Evolutionary conservation across 1,140 invertebrate genomes (phyloP).

Genomic region (Drosophila arawakana): DNA sequence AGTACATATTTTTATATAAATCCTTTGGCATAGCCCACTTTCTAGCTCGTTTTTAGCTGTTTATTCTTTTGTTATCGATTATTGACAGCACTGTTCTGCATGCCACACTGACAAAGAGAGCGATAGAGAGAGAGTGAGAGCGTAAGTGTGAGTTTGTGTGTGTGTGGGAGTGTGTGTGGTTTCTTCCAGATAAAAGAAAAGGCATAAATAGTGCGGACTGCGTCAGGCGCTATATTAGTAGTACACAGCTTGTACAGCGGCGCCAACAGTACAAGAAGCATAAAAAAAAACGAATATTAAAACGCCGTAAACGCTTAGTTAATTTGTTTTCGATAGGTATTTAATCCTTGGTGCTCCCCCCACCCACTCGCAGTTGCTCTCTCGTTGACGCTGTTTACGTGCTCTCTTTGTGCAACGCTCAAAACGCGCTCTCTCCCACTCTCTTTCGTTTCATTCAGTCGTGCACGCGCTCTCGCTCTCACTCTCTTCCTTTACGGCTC

Average conservation of each 20-base stretch:
- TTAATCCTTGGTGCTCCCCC: conserved; percentile 30
- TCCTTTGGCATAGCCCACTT: too few relatives aligned
- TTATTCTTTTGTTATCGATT: too few relatives aligned
- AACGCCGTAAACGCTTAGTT: not conserved
- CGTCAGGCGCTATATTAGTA: conserved; percentile 54
- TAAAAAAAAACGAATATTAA: too few relatives aligned
- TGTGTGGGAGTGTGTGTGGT: conserved; percentile 9
- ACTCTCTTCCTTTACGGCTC: not conserved
- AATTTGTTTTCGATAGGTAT: not conserved
- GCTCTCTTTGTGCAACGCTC: not conserved
- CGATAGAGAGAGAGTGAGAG: not conserved
- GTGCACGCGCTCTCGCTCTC: conserved; percentile 19
- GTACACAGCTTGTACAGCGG: conserved; percentile 44
- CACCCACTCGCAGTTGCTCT: conserved; percentile 8
- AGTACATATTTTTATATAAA: too few relatives aligned
- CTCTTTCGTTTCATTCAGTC: not conserved
- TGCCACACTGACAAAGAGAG: not conserved
- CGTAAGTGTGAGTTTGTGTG: not conserved
- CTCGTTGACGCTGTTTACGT: not conserved
- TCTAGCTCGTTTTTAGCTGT: too few relatives aligned
- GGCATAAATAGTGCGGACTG: conserved; percentile 69
- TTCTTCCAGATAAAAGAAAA: conserved; percentile 65
- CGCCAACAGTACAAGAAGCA: conserved; percentile 33
- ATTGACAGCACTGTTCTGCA: not conserved
- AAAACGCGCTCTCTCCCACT: not conserved